phyloP scores from a whole-genome alignment of 2,113 vertebrate genomes.

The Oophaga pumilio region DNA sequence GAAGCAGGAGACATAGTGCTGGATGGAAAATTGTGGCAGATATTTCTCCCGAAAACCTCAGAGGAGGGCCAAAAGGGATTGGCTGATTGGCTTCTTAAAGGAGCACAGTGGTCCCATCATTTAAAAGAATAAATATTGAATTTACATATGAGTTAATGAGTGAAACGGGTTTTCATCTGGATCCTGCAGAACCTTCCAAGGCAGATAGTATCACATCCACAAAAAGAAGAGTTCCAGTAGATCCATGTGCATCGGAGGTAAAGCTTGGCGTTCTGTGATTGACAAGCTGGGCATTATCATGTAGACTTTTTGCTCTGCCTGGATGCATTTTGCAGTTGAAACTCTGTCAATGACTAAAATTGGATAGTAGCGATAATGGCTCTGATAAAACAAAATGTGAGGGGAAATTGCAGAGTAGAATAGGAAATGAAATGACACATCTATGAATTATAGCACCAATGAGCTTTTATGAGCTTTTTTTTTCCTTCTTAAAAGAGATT shows the following conservation, averaged over 20 bases:
- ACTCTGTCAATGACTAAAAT: neutral
- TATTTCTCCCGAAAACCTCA: no score
- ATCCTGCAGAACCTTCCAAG: neutral
- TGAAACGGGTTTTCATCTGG: neutral
- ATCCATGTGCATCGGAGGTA: neutral
- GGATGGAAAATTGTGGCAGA: no score
- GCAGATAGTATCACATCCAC: neutral
- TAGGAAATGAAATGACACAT: neutral
- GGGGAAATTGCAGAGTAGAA: neutral
- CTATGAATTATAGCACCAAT: neutral
- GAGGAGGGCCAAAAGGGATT: no score
- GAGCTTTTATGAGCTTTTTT: neutral
- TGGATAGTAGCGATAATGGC: neutral
- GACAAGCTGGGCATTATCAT: neutral
- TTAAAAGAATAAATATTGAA: neutral
- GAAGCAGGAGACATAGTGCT: neutral
- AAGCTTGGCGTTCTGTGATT: neutral
- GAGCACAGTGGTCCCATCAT: neutral
- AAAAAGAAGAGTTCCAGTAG: neutral
- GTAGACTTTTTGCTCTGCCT: neutral
- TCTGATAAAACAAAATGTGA: neutral
- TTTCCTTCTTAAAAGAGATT: neutral
- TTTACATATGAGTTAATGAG: neutral
- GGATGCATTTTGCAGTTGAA: neutral
- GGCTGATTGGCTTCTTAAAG: no score